A percentile compares a stretch with the other conserved stretches of the same genome.
Conservation (phyloP, 2,797 vertebrate genomes). For the Prionace glauca region DNA sequence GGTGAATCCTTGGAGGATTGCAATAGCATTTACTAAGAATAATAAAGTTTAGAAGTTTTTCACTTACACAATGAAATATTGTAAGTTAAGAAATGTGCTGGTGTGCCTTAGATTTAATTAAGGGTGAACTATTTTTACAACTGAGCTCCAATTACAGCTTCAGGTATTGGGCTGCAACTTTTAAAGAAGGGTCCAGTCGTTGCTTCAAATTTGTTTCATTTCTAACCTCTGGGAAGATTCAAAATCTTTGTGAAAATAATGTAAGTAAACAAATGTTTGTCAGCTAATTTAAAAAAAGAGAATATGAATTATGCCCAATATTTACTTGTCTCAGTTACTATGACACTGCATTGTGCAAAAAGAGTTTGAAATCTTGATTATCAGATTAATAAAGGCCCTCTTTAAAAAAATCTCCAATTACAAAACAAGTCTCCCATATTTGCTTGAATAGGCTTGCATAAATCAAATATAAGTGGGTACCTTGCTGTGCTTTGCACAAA, state of each 20-base stretch:
- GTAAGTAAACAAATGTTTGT: background rate
- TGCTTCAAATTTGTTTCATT: background rate
- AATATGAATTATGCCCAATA: constrained; percentile 1
- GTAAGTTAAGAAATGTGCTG: constrained; percentile 6
- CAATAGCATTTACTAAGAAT: constrained; percentile 1
- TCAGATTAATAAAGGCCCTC: background rate
- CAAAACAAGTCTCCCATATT: constrained; percentile 14
- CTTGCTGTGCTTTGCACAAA: background rate
- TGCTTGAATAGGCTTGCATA: background rate
- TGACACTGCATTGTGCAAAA: background rate
- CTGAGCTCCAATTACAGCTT: background rate
- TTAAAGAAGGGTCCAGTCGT: background rate
- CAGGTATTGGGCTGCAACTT: background rate
- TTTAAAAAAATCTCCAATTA: background rate
- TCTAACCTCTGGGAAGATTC: background rate
- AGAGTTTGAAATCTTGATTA: background rate
- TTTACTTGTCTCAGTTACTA: background rate
- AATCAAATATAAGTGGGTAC: background rate
- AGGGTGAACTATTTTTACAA: constrained; percentile 20
- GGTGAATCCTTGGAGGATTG: background rate
- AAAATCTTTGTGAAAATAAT: background rate
- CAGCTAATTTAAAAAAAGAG: background rate
- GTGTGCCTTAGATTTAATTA: constrained; percentile 26
- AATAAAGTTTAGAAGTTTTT: constrained; percentile 23
- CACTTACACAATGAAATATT: background rate